Conservation (phyloP, 2,113 vertebrate species). For the Chloebia gouldiae region DNA sequence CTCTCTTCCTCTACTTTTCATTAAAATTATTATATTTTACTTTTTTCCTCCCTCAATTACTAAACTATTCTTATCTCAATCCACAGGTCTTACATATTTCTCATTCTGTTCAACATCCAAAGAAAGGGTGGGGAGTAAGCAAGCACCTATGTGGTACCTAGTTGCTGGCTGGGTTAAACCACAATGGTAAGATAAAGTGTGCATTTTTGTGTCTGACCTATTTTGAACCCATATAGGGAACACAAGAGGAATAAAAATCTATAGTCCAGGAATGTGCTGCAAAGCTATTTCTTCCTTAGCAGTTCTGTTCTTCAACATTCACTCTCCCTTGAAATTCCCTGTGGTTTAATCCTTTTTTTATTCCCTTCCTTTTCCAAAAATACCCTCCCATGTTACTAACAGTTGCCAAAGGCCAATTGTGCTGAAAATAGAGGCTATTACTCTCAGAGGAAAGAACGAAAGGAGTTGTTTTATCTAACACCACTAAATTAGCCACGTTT, state of each 20-base stretch:
- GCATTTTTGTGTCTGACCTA: background rate
- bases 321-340: slow-evolving; percentile 10
- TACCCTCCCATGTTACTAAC: slow-evolving; percentile 18
- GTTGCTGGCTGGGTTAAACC: background rate
- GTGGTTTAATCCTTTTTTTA: slow-evolving; percentile 35
- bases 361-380: slow-evolving; percentile 54
- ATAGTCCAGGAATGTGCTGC: background rate
- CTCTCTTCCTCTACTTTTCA: background rate
- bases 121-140: background rate
- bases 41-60: accelerated
- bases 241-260: background rate
- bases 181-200: background rate
- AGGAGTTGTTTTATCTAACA: slow-evolving; percentile 33
- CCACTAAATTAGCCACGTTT: slow-evolving; percentile 40
- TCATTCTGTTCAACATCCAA: background rate
- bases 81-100: background rate
- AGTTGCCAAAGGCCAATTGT: slow-evolving; percentile 52
- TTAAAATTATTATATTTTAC: background rate
- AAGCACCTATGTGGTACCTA: background rate
- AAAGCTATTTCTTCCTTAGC: slow-evolving; percentile 7
- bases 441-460: background rate
- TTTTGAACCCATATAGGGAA: background rate
- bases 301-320: background rate
- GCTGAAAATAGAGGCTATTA: slow-evolving; percentile 54
- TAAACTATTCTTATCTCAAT: background rate